Evolutionary conservation across 2,888 invertebrate genomes (phyloP).

Genomic region (Tinea trinotella): DNA sequence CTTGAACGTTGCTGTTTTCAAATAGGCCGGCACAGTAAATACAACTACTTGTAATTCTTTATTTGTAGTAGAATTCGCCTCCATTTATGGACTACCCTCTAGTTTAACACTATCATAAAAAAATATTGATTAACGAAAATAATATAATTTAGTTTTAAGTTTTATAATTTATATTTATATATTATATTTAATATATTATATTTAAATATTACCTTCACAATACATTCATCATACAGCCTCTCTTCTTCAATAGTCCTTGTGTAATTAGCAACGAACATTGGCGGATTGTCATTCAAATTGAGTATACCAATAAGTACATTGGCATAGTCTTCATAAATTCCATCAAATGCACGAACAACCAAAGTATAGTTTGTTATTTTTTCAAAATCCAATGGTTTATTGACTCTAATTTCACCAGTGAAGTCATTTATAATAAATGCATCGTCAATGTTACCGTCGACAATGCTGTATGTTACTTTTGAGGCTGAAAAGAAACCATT

Average conservation of each 20-base stretch:
- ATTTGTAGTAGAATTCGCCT: too few relatives aligned
- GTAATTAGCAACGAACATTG: slow-evolving; percentile 83
- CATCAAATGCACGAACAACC: slow-evolving; percentile 88
- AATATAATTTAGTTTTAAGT: too few relatives aligned
- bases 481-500: slow-evolving; percentile 70
- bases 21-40: too few relatives aligned
- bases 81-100: too few relatives aligned
- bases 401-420: slow-evolving; percentile 89
- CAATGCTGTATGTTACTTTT: slow-evolving; percentile 88
- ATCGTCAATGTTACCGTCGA: slow-evolving; percentile 86
- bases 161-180: too few relatives aligned
- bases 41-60: too few relatives aligned
- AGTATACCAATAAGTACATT: slow-evolving; percentile 88
- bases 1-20: too few relatives aligned
- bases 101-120: too few relatives aligned
- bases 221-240: slow-evolving; percentile 77
- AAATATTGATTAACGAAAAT: too few relatives aligned
- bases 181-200: too few relatives aligned
- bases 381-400: slow-evolving; percentile 86
- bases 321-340: slow-evolving; percentile 85
- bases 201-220: slow-evolving; percentile 68
- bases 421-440: slow-evolving; percentile 88
- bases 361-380: slow-evolving; percentile 86
- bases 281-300: slow-evolving; percentile 94
- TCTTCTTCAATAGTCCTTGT: slow-evolving; percentile 85